Evolutionary conservation across 1,140 invertebrate genomes (phyloP).

Genomic region (Trichonephila inaurata): DNA sequence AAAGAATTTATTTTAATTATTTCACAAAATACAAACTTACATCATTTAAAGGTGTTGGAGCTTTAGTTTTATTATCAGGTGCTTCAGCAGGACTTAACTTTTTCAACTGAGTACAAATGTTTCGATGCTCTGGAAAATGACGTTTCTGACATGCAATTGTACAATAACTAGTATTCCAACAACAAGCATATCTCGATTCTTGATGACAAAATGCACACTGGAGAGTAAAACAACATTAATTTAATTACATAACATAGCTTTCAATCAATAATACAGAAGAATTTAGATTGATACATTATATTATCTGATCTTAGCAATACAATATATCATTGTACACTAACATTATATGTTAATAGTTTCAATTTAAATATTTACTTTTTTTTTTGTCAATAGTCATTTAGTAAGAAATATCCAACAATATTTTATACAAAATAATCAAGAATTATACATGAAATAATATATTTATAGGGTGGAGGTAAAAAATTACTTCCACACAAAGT

Average conservation of each 20-base stretch:
- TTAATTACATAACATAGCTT: background rate
- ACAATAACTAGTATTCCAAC: constrained; percentile 81
- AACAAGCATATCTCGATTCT: constrained; percentile 82
- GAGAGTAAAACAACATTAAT: background rate
- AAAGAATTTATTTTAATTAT: background rate
- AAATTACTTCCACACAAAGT: no score
- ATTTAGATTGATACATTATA: no score
- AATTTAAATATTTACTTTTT: no score
- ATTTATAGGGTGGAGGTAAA: no score
- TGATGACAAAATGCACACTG: constrained; percentile 81
- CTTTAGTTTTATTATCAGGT: background rate
- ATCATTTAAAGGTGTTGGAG: background rate
- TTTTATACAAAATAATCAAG: no score
- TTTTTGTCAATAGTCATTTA: no score
- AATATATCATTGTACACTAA: no score
- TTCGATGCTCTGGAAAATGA: constrained; percentile 81
- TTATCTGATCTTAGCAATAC: no score
- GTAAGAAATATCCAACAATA: no score
- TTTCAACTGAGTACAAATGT: constrained; percentile 80
- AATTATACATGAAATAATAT: no score
- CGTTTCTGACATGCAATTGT: constrained; percentile 81
- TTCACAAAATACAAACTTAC: background rate
- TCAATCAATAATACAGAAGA: background rate
- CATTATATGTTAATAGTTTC: no score
- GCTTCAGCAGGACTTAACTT: background rate